A percentile compares a stretch with the other conserved stretches of the same genome.
Evolutionary conservation across 2,113 vertebrate genomes (phyloP).

Genomic region (Plotosus lineatus): DNA sequence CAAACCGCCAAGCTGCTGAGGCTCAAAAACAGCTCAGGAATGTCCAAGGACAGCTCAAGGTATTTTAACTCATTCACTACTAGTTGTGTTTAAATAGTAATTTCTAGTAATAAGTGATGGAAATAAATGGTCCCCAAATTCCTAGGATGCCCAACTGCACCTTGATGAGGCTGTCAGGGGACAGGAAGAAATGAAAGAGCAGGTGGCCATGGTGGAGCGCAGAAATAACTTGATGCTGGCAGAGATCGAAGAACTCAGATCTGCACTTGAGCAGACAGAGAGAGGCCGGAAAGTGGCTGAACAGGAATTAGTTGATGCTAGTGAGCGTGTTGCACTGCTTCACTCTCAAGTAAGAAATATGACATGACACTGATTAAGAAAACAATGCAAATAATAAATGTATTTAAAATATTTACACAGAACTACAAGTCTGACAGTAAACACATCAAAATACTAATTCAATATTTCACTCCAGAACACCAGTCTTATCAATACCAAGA

Average conservation of each 20-base stretch:
- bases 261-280: conserved; percentile 84
- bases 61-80: background rate
- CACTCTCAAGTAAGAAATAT: conserved; percentile 76
- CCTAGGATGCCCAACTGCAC: conserved; percentile 73
- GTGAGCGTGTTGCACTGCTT: conserved; percentile 77
- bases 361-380: background rate
- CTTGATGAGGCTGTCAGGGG: conserved; percentile 48
- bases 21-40: conserved; percentile 52
- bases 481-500: conserved; percentile 49
- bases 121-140: background rate
- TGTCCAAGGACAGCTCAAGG: conserved; percentile 45
- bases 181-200: conserved; percentile 74
- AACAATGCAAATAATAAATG: background rate
- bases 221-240: conserved; percentile 82
- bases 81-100: background rate
- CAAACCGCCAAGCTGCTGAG: conserved; percentile 48
- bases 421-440: background rate
- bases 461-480: conserved; percentile 32
- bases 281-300: conserved; percentile 83
- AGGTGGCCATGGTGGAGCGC: conserved; percentile 85
- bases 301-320: conserved; percentile 84
- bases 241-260: conserved; percentile 84
- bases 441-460: background rate
- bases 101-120: background rate
- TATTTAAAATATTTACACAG: background rate